A percentile compares a stretch with the other conserved stretches of the same genome.
Evolutionary conservation across 2,888 invertebrate species (phyloP).

Genomic region (Drosophila mimica): DNA sequence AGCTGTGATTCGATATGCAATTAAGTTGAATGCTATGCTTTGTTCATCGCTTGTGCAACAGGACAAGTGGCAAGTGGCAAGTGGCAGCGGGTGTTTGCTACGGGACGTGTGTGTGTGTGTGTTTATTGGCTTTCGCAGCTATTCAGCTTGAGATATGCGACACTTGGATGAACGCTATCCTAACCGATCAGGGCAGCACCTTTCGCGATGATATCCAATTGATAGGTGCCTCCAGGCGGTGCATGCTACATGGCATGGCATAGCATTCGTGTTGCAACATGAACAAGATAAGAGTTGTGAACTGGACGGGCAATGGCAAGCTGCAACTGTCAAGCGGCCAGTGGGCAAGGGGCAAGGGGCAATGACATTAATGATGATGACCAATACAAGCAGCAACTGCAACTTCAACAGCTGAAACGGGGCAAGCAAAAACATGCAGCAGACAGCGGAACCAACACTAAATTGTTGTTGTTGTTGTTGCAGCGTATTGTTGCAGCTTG

Average conservation of each 20-base stretch:
- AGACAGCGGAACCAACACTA: constrained; percentile 73
- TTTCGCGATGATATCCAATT: constrained; percentile 57
- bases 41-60: background rate
- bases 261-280: constrained; percentile 68
- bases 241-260: constrained; percentile 31
- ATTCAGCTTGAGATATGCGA: constrained; percentile 32
- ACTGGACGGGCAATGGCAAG: constrained; percentile 21
- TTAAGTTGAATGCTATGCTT: background rate
- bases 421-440: constrained; percentile 27
- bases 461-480: constrained; percentile 36
- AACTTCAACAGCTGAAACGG: constrained; percentile 17
- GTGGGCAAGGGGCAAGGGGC: constrained; percentile 6
- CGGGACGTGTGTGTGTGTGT: background rate
- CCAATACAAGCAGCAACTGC: constrained; percentile 20
- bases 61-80: background rate
- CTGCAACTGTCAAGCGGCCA: constrained; percentile 12
- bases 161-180: constrained; percentile 45
- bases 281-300: constrained; percentile 60
- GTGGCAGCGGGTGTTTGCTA: constrained; percentile 24
- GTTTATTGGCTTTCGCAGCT: constrained; percentile 43
- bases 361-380: constrained; percentile 44
- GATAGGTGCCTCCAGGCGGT: constrained; percentile 48
- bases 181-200: constrained; percentile 47
- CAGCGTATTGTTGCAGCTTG: constrained; percentile 10
- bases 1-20: background rate